Percentiles rank a stretch among this genome's conserved stretches.
Conservation (phyloP, 1,140 invertebrate genomes). For the Lordiphosa mommai region DNA sequence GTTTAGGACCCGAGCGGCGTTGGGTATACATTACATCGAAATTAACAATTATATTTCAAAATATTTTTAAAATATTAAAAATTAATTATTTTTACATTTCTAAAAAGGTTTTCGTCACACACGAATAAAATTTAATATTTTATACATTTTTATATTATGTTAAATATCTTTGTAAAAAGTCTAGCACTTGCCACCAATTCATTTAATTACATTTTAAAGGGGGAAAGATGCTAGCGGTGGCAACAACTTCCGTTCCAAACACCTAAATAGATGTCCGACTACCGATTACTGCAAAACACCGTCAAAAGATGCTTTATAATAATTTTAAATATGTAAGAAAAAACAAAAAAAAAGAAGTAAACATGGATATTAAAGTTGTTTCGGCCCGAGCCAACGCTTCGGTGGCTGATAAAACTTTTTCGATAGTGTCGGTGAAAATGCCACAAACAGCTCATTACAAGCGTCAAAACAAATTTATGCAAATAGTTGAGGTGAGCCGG, state of each 20-base stretch:
- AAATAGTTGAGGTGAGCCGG: slow-evolving; percentile 40
- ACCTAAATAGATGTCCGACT: slow-evolving; percentile 38
- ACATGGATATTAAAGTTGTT: slow-evolving; percentile 72
- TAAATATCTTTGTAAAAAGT: too few species aligned
- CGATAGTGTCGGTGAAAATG: slow-evolving; percentile 68
- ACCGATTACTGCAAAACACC: slow-evolving; percentile 32
- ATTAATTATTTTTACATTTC: too few species aligned
- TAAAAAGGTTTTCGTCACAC: too few species aligned
- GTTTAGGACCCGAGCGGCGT: too few species aligned
- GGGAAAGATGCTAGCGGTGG: not conserved
- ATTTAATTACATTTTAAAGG: too few species aligned
- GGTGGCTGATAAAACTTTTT: slow-evolving; percentile 52
- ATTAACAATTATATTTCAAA: too few species aligned
- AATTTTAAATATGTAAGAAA: slow-evolving; percentile 61
- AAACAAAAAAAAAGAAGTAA: slow-evolving; percentile 40
- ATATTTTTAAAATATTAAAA: too few species aligned
- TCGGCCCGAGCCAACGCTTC: slow-evolving; percentile 10
- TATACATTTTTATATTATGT: too few species aligned
- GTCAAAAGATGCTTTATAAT: slow-evolving; percentile 49
- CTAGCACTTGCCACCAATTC: too few species aligned
- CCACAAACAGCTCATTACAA: slow-evolving; percentile 77
- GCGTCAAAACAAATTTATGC: slow-evolving; percentile 78
- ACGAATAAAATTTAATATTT: too few species aligned
- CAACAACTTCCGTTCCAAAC: slow-evolving; percentile 56
- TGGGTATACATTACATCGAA: too few species aligned